Base-by-base conservation (phyloP, 2,113 vertebrate genomes). In the Percopsis transmontana region DNA sequence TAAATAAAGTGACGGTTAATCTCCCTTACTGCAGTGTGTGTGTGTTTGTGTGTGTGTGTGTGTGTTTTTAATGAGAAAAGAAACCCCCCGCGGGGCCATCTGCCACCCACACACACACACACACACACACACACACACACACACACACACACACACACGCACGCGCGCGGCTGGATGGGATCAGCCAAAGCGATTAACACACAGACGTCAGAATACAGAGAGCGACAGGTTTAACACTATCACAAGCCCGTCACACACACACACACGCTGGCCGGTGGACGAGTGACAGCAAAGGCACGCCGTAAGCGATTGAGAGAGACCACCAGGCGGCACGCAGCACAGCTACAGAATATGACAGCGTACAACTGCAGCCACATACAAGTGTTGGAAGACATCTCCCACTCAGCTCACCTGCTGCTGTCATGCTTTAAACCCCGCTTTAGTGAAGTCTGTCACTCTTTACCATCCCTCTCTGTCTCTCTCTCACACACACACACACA, bases 101-200 rank as follows among this genome's bases (percentile, higher is more conserved):
- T 87, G 86, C 84, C 81, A 24, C 19, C 74, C 77, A 73, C 4
- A 5, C 66, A 42, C n/a, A 66, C 80, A 85, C 5, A 9, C 68
- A 45, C 42, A 69, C 81, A 81, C 14, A 69, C 83, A 80, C 14
- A n/a, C 66, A 47, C 42, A 72, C 78, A 87, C 16, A 27, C 74
- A 60, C 20, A 82, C 78, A 85, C 6, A 9, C 66, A 66, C 54
- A 69, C 80, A 84, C 5, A 8, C 67, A 44, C 15, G 68, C 79
- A 87, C 39, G 38, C 62, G 53, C 19, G 24, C 79, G 79, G 79
- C 79, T 77, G 41, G 87, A 76, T 70, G 62, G 72, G 88, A 88
- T 91, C 87, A 87, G 83, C 85, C 83, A 85, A 85, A 86, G 80
- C 81, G 88, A 89, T 93, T 92, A 88, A 76, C 70, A 80, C 58